Percentiles rank a stretch among this genome's conserved stretches.
Conservation (phyloP, 2,888 invertebrate species). For the Sericinus montela region DNA sequence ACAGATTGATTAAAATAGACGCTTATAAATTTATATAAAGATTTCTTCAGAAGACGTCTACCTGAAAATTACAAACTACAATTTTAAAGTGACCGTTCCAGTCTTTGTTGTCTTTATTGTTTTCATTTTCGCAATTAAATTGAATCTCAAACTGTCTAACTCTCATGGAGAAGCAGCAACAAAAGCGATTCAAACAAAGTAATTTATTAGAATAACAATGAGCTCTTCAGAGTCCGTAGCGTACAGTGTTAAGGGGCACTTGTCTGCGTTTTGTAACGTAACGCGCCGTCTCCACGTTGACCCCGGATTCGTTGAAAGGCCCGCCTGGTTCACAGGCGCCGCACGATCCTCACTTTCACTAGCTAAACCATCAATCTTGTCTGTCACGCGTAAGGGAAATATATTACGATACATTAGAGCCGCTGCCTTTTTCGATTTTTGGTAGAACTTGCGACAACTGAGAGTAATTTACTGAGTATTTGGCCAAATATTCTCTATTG, state of each 20-base stretch:
- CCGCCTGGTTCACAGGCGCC: slow-evolving; percentile 38
- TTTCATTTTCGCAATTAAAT: too few species aligned
- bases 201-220: slow-evolving; percentile 14
- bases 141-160: neutral
- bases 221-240: slow-evolving; percentile 4
- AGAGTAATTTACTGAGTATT: too few species aligned
- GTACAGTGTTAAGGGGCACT: slow-evolving; percentile 6
- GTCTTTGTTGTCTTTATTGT: too few species aligned
- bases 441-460: neutral
- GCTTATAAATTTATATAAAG: too few species aligned
- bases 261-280: slow-evolving; percentile 10
- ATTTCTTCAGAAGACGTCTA: too few species aligned
- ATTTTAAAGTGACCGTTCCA: too few species aligned
- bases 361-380: slow-evolving; percentile 49
- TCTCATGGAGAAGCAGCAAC: slow-evolving; percentile 1
- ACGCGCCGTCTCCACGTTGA: slow-evolving; percentile 23
- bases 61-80: too few species aligned
- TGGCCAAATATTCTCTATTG: too few species aligned
- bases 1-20: too few species aligned
- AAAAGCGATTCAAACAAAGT: slow-evolving; percentile 8
- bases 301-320: slow-evolving; percentile 40
- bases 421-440: slow-evolving; percentile 30
- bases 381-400: slow-evolving; percentile 48
- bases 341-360: slow-evolving; percentile 62
- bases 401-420: slow-evolving; percentile 36